Percentiles rank a stretch among this genome's conserved stretches.
Evolutionary conservation across 2,797 vertebrate species (phyloP).

Genomic region (Coluber constrictor): DNA sequence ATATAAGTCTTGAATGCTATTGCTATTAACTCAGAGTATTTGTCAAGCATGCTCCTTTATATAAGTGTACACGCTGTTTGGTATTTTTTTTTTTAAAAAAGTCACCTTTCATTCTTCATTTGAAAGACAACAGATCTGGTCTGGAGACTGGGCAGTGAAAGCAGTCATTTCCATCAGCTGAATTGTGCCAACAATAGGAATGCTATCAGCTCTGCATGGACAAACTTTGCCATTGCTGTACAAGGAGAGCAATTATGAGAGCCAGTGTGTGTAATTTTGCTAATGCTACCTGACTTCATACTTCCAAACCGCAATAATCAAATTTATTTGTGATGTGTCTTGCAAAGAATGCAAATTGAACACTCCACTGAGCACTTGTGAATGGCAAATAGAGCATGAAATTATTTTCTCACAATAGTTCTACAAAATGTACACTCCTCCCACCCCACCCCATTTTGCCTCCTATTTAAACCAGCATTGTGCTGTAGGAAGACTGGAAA

Average conservation of each 20-base stretch:
- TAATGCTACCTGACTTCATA: conserved; percentile 4
- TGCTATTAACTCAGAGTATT: not conserved
- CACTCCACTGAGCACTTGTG: conserved; percentile 11
- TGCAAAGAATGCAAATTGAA: conserved; percentile 5
- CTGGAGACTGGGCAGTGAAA: not conserved
- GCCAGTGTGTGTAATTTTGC: not conserved
- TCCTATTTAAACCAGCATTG: not conserved
- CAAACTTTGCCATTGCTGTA: conserved; percentile 4
- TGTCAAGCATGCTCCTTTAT: not conserved
- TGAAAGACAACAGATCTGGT: not conserved
- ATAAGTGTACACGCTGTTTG: not conserved
- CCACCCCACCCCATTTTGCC: not conserved
- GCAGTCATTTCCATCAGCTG: not conserved
- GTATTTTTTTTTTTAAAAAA: not conserved
- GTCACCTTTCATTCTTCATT: not conserved
- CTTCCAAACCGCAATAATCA: conserved; percentile 20
- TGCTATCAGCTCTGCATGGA: not conserved
- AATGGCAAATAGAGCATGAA: conserved; percentile 22
- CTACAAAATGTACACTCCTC: not conserved
- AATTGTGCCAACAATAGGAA: not conserved
- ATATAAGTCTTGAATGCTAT: too few species aligned
- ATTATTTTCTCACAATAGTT: conserved; percentile 12
- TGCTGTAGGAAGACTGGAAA: not conserved
- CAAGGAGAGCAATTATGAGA: conserved; percentile 21
- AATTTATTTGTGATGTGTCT: conserved; percentile 16